These are phyloP conservation scores for Kryphioiulus occultus DNA, from an alignment of 2,888 invertebrate species.

Conservation along the genomic window DNA sequence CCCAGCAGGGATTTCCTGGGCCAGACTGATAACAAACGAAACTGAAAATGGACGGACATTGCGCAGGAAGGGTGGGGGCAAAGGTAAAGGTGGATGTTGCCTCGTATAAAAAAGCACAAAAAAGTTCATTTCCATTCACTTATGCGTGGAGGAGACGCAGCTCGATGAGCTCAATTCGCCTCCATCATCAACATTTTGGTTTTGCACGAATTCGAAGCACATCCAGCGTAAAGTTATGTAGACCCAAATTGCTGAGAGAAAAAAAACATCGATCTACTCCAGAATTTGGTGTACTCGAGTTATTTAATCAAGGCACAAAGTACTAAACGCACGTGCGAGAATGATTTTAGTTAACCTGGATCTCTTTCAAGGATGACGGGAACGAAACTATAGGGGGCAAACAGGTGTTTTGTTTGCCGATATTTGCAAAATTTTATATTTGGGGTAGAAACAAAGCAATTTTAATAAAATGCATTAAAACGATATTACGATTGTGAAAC, in stretches of 20 bases:
- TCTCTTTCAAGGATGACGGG: not conserved
- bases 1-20: not conserved
- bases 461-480: too few species aligned
- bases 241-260: not conserved
- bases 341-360: not conserved
- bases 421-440: too few species aligned
- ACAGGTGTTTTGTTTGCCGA: not conserved
- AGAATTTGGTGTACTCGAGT: not conserved
- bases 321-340: not conserved
- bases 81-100: slow-evolving; percentile 31
- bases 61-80: slow-evolving; percentile 29
- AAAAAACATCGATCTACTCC: not conserved
- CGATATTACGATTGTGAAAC: too few species aligned
- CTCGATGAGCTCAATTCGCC: slow-evolving; percentile 13
- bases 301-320: not conserved
- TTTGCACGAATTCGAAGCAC: not conserved
- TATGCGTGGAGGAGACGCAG: slow-evolving; percentile 19
- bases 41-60: not conserved
- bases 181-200: not conserved
- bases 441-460: too few species aligned
- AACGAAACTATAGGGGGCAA: not conserved
- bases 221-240: not conserved
- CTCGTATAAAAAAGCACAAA: not conserved
- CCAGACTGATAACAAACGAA: slow-evolving; percentile 20
- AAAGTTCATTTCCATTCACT: slow-evolving; percentile 9